Percentiles rank a stretch among this genome's conserved stretches.
These are phyloP conservation scores for Heteronetta atricapilla DNA, from an alignment of 2,113 vertebrate species.

Conservation along the genomic window DNA sequence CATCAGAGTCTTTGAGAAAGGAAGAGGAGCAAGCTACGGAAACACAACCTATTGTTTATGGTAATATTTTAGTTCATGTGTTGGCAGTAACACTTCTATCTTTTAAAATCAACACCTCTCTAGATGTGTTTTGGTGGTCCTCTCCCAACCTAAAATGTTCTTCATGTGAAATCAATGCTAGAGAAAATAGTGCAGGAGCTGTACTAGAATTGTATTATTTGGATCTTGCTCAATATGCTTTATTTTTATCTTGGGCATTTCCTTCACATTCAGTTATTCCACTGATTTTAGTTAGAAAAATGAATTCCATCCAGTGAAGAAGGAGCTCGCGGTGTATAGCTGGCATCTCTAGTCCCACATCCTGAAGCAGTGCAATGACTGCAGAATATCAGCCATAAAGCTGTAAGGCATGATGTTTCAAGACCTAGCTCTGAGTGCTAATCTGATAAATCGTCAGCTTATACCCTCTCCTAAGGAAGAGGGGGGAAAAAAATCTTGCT, in stretches of 20 bases:
- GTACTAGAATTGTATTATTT: not conserved
- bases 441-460: not conserved
- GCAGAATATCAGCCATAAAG: not conserved
- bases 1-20: constrained; percentile 97
- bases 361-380: not conserved
- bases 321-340: not conserved
- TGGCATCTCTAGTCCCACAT: not conserved
- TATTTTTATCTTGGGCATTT: not conserved
- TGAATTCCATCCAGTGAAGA: not conserved
- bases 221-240: not conserved
- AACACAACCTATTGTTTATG: constrained; percentile 98
- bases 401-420: not conserved
- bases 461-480: not conserved
- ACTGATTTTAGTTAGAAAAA: not conserved
- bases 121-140: not conserved
- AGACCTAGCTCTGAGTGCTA: not conserved
- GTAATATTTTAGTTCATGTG: constrained; percentile 71
- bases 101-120: not conserved
- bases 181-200: not conserved
- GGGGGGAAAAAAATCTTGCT: not conserved
- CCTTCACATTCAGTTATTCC: not conserved
- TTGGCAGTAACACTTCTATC: not conserved
- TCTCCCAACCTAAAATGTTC: not conserved
- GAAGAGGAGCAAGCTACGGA: constrained; percentile 98
- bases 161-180: not conserved